These are phyloP conservation scores for Tetragnatha montana DNA, from an alignment of 2,888 invertebrate species.

Conservation along the genomic window DNA sequence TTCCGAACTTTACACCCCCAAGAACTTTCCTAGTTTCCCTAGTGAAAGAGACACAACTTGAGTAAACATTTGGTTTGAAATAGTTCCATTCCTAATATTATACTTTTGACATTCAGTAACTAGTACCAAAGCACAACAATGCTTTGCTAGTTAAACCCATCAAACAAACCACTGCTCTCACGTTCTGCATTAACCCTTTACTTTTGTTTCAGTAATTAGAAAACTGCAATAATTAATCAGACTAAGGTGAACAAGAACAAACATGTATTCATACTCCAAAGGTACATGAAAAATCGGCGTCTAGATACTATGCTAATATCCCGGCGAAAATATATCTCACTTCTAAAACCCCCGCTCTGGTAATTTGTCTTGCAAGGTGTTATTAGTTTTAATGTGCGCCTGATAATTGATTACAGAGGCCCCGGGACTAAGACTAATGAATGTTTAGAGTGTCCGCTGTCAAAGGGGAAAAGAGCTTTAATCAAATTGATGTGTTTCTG, in stretches of 20 bases:
- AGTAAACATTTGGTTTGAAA: no score
- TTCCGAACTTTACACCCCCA: no score
- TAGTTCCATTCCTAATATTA: no score
- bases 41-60: no score
- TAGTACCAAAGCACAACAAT: no score
- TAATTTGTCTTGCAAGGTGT: not conserved
- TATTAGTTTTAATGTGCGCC: not conserved
- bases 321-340: not conserved
- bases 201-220: not conserved
- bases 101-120: no score
- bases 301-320: not conserved
- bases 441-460: conserved; percentile 1
- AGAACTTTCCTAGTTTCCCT: no score
- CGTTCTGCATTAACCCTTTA: not conserved
- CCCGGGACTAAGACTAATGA: not conserved
- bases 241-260: not conserved
- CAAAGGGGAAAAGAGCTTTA: not conserved
- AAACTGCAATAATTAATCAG: not conserved
- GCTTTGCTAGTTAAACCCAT: no score
- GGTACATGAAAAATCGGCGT: not conserved
- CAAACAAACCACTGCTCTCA: no score
- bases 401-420: not conserved
- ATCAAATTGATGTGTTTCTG: not conserved
- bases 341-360: not conserved
- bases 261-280: not conserved